Evolutionary conservation across 2,113 vertebrate species (phyloP), one percentile per base, ranked within the genome.

Genomic region (Corydoras sp.): DNA sequence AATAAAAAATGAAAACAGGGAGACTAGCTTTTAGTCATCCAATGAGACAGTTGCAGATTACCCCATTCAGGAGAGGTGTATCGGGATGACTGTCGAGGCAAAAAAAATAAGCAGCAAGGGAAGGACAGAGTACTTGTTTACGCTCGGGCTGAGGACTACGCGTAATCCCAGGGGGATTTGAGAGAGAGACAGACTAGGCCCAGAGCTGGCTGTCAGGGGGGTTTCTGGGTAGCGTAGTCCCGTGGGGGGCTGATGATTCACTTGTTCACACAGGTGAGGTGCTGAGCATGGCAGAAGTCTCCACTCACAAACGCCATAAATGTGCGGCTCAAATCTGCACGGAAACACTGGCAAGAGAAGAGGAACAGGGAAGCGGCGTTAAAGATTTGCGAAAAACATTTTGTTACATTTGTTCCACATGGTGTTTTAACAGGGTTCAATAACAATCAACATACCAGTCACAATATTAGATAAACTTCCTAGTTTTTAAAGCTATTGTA

Each of bases 221-320:
- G 88, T 81, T 90, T 91, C 83, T 83, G 88, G 87, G 85, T 85
- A 82, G 89, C 87, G 89, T 89, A 88, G 88, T 91, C 88, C 86
- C 85, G 83, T 35, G 14, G 81, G 84, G 84, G 86, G 84, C 76
- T 79, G 82, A 80, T 85, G 82, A 92, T 95, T 99, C 94, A 99
- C 95, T 99, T 93, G 93, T 95, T 92, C 84, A 90, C 92, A 55
- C 90, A 90, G 93, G 86, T 80, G 90, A 94, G 92, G 97, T 99
- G 97, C 96, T 99, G 97, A 91, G 96, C 97, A 93, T 97, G 96
- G 96, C 96, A 98, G 90, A 98, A 99, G 77, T 98, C 96, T 91
- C 95, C 92, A 87, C 93, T 92, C 92, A 91, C 89, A 94, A 93
- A 94, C 94, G 96, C 97, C 96, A 99, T 99, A 99, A 95, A 99